phyloP scores from a whole-genome alignment of 2,113 vertebrate species.

The Tinamus guttatus region DNA sequence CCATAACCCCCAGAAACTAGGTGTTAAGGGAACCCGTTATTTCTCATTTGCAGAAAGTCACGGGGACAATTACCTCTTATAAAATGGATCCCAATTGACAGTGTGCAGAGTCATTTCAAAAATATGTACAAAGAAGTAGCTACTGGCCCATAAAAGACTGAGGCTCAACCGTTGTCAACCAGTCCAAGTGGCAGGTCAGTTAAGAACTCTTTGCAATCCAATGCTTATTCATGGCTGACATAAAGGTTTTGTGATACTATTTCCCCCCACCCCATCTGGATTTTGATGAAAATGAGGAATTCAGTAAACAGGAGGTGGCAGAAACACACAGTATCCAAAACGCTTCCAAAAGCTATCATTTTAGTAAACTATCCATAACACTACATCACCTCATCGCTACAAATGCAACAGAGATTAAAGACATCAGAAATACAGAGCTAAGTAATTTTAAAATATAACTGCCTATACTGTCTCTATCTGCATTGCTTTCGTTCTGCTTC shows the following conservation, averaged over 20 bases:
- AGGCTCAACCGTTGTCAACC: not conserved
- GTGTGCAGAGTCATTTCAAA: not conserved
- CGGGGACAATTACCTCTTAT: not conserved
- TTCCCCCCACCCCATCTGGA: not conserved
- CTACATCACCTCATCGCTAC: not conserved
- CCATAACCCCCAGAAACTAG: constrained; percentile 36
- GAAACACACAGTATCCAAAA: not conserved
- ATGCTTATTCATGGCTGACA: not conserved
- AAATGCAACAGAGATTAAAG: not conserved
- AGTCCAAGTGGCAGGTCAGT: not conserved
- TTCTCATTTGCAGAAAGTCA: not conserved
- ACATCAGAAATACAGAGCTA: not conserved
- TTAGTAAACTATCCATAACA: not conserved
- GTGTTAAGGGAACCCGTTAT: not conserved
- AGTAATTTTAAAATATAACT: not conserved
- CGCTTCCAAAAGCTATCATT: not conserved
- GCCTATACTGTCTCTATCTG: not conserved
- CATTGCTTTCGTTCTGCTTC: not conserved
- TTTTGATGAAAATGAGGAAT: not conserved
- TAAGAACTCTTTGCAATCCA: not conserved
- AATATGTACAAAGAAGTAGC: not conserved
- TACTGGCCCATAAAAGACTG: not conserved
- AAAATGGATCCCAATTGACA: not conserved
- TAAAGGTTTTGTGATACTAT: not conserved
- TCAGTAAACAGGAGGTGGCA: not conserved